phyloP scores from a whole-genome alignment of 2,113 vertebrate genomes.

The Tragelaphus imberbis region DNA sequence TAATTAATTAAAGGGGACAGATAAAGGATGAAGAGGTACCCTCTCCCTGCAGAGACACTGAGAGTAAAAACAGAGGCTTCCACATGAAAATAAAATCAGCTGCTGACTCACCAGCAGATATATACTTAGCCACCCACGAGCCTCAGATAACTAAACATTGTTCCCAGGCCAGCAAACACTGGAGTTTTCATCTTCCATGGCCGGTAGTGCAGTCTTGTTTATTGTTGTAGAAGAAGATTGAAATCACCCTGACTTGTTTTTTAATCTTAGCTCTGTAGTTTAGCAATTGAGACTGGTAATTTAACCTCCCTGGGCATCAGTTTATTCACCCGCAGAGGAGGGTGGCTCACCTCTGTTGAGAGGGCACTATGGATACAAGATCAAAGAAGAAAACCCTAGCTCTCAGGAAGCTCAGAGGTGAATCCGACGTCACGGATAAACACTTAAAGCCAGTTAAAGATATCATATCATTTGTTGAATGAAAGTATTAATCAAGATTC shows the following conservation, averaged over 20 bases:
- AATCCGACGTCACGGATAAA: neutral
- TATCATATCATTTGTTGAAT: neutral
- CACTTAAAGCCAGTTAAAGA: neutral
- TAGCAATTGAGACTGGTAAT: neutral
- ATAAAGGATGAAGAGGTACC: neutral
- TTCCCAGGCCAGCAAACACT: neutral
- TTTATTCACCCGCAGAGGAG: too few species aligned
- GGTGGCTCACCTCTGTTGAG: neutral
- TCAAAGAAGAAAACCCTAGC: neutral
- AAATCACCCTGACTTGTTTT: neutral
- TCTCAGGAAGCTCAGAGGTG: neutral
- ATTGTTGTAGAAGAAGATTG: neutral
- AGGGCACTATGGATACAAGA: neutral
- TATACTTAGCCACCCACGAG: conserved; percentile 6
- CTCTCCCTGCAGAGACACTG: neutral
- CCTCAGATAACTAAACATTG: neutral
- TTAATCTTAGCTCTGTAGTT: neutral
- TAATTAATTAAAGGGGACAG: neutral
- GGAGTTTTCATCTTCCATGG: neutral
- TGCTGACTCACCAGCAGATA: neutral
- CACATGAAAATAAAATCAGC: neutral
- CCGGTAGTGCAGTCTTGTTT: neutral
- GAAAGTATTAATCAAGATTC: neutral
- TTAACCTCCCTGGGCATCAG: neutral
- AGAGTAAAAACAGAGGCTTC: neutral